Percentiles rank a stretch among this genome's conserved stretches.
These are phyloP conservation scores for Chelonus formosanus DNA, from an alignment of 2,888 invertebrate genomes.

Conservation along the genomic window DNA sequence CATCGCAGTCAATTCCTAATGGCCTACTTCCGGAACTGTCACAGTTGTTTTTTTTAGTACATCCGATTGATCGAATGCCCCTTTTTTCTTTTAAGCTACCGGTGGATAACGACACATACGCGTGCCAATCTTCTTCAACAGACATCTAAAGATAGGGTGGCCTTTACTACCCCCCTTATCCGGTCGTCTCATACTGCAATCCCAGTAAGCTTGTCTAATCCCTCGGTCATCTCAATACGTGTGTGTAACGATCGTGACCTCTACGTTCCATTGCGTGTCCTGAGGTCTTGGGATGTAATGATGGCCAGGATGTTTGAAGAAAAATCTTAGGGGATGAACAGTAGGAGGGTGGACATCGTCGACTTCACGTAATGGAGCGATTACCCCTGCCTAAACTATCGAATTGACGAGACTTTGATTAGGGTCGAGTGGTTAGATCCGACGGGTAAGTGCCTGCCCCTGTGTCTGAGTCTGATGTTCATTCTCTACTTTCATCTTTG, in stretches of 20 bases:
- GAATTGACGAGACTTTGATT: slow-evolving; percentile 66
- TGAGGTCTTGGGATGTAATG: neutral
- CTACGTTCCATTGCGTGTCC: slow-evolving; percentile 36
- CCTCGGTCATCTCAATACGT: slow-evolving; percentile 7
- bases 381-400: slow-evolving; percentile 61
- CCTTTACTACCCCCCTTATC: slow-evolving; percentile 19
- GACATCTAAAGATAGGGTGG: slow-evolving; percentile 9
- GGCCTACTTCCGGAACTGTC: neutral
- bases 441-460: slow-evolving; percentile 54
- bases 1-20: slow-evolving; percentile 2
- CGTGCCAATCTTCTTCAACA: slow-evolving; percentile 47
- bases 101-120: slow-evolving; percentile 56
- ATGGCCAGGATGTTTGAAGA: slow-evolving; percentile 47
- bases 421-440: slow-evolving; percentile 64
- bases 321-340: slow-evolving; percentile 37
- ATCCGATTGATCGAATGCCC: slow-evolving; percentile 33
- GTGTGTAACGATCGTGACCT: slow-evolving; percentile 15
- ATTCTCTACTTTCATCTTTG: slow-evolving; percentile 3
- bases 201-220: slow-evolving; percentile 8
- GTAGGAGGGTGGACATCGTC: slow-evolving; percentile 59
- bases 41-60: slow-evolving; percentile 3
- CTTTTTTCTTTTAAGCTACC: slow-evolving; percentile 26
- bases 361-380: slow-evolving; percentile 63
- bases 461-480: slow-evolving; percentile 18
- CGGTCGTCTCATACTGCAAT: slow-evolving; percentile 18